These are phyloP conservation scores for Meganola albula DNA, from an alignment of 2,888 invertebrate species.

Conservation along the genomic window DNA sequence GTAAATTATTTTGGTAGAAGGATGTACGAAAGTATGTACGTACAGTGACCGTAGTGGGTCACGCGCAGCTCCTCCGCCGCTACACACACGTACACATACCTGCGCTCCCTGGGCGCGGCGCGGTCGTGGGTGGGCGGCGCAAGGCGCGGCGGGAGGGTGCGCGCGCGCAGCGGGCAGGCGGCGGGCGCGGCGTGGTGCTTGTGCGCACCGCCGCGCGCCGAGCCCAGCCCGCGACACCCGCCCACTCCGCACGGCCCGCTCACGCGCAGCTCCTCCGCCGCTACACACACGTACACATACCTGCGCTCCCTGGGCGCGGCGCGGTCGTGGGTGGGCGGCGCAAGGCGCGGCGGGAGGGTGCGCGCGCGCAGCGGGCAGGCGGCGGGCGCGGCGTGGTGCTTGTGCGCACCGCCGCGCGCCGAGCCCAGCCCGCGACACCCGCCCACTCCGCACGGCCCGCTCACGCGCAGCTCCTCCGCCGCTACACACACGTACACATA, in stretches of 20 bases:
- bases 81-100: too few species aligned
- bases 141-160: constrained; percentile 40
- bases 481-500: constrained; percentile 6
- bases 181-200: constrained; percentile 84
- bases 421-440: background rate
- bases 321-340: background rate
- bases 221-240: constrained; percentile 94
- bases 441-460: background rate
- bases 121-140: constrained; percentile 25
- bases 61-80: too few species aligned
- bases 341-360: background rate
- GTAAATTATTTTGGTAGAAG: too few species aligned
- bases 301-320: background rate
- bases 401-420: constrained; percentile 1
- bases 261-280: constrained; percentile 76
- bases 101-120: constrained; percentile 50
- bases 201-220: constrained; percentile 86
- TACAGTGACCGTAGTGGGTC: too few species aligned
- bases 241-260: constrained; percentile 86
- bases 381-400: background rate
- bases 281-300: background rate
- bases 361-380: background rate
- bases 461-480: background rate
- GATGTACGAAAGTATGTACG: too few species aligned
- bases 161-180: constrained; percentile 33